Evolutionary conservation across 2,113 vertebrate species (phyloP).

Genomic region (Cryptotis parvus): DNA sequence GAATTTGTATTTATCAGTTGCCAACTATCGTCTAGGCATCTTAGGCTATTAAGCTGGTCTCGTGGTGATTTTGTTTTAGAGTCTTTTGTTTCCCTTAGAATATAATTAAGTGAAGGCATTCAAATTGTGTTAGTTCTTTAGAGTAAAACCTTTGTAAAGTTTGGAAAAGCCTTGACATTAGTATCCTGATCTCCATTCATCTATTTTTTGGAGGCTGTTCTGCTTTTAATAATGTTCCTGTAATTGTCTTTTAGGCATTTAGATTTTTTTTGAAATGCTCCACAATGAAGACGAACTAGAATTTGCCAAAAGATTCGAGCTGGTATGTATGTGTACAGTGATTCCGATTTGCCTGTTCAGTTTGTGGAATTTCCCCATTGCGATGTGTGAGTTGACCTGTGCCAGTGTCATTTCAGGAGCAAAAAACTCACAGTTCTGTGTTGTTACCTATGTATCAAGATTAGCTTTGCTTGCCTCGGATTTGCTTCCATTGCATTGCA

Average conservation of each 20-base stretch:
- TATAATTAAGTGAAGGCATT: slow-evolving; percentile 4
- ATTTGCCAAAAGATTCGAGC: slow-evolving; percentile 97
- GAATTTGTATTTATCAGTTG: slow-evolving; percentile 13
- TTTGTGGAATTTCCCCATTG: neutral
- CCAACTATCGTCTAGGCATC: neutral
- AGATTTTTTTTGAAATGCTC: slow-evolving; percentile 99
- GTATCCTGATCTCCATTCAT: neutral
- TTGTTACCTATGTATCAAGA: neutral
- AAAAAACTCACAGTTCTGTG: neutral
- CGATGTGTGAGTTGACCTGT: neutral
- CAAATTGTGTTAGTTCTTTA: slow-evolving; percentile 32
- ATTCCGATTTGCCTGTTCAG: neutral
- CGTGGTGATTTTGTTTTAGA: neutral
- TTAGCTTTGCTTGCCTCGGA: slow-evolving; percentile 10
- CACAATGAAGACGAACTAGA: slow-evolving; percentile 98
- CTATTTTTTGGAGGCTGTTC: neutral
- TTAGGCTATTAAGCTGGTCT: neutral
- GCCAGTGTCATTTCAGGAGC: neutral
- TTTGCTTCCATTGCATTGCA: neutral
- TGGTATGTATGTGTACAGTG: slow-evolving; percentile 85
- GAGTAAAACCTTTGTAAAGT: neutral
- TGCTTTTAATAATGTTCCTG: slow-evolving; percentile 45
- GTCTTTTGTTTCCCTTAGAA: slow-evolving; percentile 46
- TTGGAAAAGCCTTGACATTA: neutral
- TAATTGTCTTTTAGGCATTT: slow-evolving; percentile 91